Conservation (phyloP, 2,888 invertebrate species). For the Stenchaetothrips biformis region DNA sequence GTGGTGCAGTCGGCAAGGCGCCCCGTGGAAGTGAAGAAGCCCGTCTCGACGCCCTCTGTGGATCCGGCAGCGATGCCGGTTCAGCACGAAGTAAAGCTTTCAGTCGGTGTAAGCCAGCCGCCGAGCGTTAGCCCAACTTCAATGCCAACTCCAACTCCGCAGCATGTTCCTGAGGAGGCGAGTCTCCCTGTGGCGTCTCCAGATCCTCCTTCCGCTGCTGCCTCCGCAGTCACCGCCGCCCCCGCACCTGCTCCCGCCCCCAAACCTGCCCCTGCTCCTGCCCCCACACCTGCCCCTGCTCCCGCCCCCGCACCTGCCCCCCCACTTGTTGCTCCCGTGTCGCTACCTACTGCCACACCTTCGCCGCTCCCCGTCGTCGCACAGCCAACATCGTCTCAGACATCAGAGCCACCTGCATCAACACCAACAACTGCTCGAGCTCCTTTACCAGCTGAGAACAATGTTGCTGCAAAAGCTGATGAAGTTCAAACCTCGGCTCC, state of each 20-base stretch:
- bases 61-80: too few relatives aligned
- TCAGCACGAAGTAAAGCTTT: neutral
- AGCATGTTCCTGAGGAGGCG: too few relatives aligned
- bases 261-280: conserved; percentile 8
- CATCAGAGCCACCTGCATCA: conserved; percentile 50
- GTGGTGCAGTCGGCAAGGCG: too few relatives aligned
- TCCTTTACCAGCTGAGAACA: conserved; percentile 31
- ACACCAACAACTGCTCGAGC: conserved; percentile 35
- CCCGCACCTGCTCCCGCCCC: neutral
- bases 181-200: neutral
- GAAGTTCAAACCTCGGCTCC: conserved; percentile 31
- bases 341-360: conserved; percentile 45
- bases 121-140: too few relatives aligned
- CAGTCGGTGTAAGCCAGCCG: neutral
- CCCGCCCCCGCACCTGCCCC: conserved; percentile 34
- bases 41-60: neutral
- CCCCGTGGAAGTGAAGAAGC: neutral
- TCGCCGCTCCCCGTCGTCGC: conserved; percentile 50
- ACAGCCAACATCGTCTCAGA: conserved; percentile 39
- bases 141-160: too few relatives aligned
- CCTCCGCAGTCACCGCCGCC: neutral
- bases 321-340: conserved; percentile 42
- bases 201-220: neutral
- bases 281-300: conserved; percentile 2
- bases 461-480: conserved; percentile 32